Conservation (phyloP, 2,888 invertebrate genomes). For the Hirtodrosophila trivittata region DNA sequence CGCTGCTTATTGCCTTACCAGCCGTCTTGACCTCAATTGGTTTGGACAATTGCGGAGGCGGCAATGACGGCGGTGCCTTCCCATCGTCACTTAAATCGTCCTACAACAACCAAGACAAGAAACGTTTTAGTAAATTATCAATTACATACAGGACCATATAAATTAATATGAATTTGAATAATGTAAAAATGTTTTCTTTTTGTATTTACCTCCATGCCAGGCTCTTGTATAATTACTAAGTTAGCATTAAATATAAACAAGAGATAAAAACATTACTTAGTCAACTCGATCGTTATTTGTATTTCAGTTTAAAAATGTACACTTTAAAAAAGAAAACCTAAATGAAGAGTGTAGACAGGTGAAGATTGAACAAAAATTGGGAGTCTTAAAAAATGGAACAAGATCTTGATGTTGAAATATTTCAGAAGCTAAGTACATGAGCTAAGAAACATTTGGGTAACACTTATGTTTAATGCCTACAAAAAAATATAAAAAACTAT, state of each 20-base stretch:
- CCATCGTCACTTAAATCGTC: slow-evolving; percentile 81
- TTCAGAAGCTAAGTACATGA: too few species aligned
- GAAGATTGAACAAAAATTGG: slow-evolving; percentile 40
- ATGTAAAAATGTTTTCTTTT: too few species aligned
- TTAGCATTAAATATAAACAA: slow-evolving; percentile 70
- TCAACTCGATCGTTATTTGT: slow-evolving; percentile 15
- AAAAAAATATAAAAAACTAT: too few species aligned
- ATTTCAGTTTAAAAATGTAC: slow-evolving; percentile 6
- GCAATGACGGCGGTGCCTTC: slow-evolving; percentile 77
- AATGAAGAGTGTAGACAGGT: slow-evolving; percentile 44
- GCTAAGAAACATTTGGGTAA: too few species aligned
- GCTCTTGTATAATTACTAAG: slow-evolving; percentile 82
- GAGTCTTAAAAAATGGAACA: too few species aligned
- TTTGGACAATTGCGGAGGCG: slow-evolving; percentile 69
- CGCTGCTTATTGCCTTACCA: slow-evolving; percentile 44
- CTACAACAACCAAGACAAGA: slow-evolving; percentile 50
- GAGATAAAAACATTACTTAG: slow-evolving; percentile 51
- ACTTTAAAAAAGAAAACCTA: slow-evolving; percentile 14
- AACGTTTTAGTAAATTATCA: too few species aligned
- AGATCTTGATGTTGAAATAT: too few species aligned
- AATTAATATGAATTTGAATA: too few species aligned
- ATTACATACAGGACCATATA: too few species aligned
- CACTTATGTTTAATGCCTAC: too few species aligned
- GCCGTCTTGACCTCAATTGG: slow-evolving; percentile 36
- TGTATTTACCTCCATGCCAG: slow-evolving; percentile 82